Conservation (phyloP, 1,140 invertebrate species). For the Diorhabda sublineata region DNA sequence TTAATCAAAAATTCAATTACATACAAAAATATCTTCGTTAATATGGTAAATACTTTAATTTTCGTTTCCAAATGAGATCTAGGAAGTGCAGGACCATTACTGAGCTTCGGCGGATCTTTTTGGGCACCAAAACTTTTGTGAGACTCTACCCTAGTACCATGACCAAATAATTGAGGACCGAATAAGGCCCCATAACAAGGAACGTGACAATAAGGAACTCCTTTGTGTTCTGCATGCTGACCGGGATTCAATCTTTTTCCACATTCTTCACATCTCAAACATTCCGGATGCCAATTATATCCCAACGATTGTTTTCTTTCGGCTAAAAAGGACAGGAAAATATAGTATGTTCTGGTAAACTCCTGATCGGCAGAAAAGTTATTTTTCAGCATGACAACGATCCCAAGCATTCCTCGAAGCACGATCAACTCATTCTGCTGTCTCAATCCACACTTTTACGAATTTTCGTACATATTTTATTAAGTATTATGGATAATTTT, state of each 20-base stretch:
- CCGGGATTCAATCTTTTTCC: constrained; percentile 85
- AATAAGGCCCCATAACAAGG: constrained; percentile 87
- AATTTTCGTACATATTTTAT: too few species aligned
- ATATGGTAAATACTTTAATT: constrained; percentile 52
- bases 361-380: not conserved
- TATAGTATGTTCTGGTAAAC: not conserved
- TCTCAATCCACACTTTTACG: not conserved
- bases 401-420: not conserved
- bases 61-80: constrained; percentile 75
- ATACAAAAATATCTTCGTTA: not conserved
- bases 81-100: constrained; percentile 47
- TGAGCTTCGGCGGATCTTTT: constrained; percentile 48
- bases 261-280: constrained; percentile 85
- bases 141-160: constrained; percentile 80
- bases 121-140: constrained; percentile 80
- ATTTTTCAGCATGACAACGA: not conserved
- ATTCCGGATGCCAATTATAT: constrained; percentile 91
- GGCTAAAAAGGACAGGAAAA: constrained; percentile 55
- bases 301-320: constrained; percentile 87
- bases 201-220: constrained; percentile 85
- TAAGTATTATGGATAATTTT: too few species aligned
- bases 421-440: not conserved
- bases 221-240: constrained; percentile 88
- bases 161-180: constrained; percentile 81
- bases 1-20: not conserved